Conservation (phyloP, 2,888 invertebrate species). For the Saturnia japonica region DNA sequence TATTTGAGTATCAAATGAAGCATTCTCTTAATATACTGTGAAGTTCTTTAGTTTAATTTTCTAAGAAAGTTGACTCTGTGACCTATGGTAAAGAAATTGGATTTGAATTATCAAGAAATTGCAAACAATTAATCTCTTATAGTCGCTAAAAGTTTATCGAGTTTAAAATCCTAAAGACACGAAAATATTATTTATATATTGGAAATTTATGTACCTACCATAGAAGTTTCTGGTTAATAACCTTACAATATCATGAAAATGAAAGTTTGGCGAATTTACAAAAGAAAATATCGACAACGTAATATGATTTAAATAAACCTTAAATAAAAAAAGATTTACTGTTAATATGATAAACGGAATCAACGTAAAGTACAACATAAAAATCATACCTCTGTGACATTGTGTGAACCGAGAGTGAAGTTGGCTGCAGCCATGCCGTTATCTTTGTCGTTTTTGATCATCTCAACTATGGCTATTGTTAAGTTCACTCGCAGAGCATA, state of each 20-base stretch:
- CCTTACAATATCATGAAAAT: background rate
- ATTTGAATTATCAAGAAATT: no score
- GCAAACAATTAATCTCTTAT: background rate
- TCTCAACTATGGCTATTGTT: slow-evolving; percentile 92
- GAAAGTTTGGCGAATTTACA: background rate
- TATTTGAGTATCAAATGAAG: background rate
- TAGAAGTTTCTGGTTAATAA: background rate
- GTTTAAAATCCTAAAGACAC: background rate
- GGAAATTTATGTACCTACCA: background rate
- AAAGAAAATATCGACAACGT: background rate
- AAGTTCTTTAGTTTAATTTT: background rate
- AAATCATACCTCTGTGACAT: slow-evolving; percentile 65
- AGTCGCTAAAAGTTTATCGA: background rate
- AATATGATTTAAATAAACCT: background rate
- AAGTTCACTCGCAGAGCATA: slow-evolving; percentile 94
- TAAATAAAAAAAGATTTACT: background rate
- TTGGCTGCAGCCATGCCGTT: slow-evolving; percentile 49
- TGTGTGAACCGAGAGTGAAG: slow-evolving; percentile 47
- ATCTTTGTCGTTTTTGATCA: slow-evolving; percentile 80
- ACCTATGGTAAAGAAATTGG: no score
- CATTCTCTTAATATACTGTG: background rate
- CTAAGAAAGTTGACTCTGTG: background rate
- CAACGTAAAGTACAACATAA: background rate
- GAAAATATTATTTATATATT: background rate
- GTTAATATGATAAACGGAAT: background rate